phyloP scores from a whole-genome alignment of 2,888 invertebrate genomes.

The Synanthedon andrenaeformis region DNA sequence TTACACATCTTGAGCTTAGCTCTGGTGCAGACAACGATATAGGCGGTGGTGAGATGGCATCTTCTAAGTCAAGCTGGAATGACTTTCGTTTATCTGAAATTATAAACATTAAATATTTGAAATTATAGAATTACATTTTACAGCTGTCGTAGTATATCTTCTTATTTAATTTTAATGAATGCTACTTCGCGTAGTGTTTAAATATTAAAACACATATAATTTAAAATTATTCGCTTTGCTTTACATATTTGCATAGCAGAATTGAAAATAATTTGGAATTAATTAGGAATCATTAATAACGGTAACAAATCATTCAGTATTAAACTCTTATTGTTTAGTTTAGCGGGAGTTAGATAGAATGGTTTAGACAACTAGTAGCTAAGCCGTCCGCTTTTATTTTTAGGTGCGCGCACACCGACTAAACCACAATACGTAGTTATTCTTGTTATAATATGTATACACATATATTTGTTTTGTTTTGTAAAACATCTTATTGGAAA shows the following conservation, averaged over 20 bases:
- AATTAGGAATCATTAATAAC: too few species aligned
- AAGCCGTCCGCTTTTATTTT: slow-evolving; percentile 27
- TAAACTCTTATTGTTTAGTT: not conserved
- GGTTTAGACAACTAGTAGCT: slow-evolving; percentile 18
- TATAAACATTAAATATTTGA: slow-evolving; percentile 8
- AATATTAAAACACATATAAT: too few species aligned
- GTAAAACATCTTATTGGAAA: too few species aligned
- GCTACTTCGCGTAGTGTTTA: too few species aligned
- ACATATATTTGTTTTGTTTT: too few species aligned
- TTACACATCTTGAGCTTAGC: slow-evolving; percentile 63
- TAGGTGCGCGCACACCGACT: slow-evolving; percentile 20
- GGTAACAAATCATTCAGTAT: too few species aligned
- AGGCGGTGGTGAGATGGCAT: slow-evolving; percentile 80
- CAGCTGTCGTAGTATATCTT: too few species aligned
- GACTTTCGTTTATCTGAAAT: slow-evolving; percentile 66
- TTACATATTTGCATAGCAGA: too few species aligned
- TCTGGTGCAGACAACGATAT: slow-evolving; percentile 87
- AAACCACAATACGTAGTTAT: slow-evolving; percentile 2
- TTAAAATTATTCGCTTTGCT: too few species aligned
- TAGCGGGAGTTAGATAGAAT: slow-evolving; percentile 8
- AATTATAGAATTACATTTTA: slow-evolving; percentile 2
- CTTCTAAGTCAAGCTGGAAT: slow-evolving; percentile 74
- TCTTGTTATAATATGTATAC: too few species aligned
- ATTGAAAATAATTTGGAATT: too few species aligned
- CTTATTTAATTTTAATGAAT: too few species aligned